Evolutionary conservation across 2,888 invertebrate genomes (phyloP).

Genomic region (Nephrotoma guestfalica): DNA sequence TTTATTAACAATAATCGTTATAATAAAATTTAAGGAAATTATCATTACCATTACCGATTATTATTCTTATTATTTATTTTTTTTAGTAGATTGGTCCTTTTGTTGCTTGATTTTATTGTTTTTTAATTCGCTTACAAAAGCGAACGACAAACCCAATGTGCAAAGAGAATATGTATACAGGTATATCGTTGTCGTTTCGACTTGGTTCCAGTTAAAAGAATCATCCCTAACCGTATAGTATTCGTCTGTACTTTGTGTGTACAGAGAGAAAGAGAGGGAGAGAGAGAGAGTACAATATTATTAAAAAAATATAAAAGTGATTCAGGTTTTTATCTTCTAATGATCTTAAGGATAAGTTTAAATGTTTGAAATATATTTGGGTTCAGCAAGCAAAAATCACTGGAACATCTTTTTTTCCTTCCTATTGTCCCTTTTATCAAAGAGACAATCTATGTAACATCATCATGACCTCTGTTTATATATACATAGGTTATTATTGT

Average conservation of each 20-base stretch:
- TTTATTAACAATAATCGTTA: neutral
- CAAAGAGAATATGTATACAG: neutral
- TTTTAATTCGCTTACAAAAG: neutral
- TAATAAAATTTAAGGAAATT: neutral
- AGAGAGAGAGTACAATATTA: neutral
- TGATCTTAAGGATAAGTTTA: neutral
- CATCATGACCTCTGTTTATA: neutral
- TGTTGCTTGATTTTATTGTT: neutral
- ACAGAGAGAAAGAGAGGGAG: no score
- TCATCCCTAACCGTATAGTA: neutral
- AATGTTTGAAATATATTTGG: neutral
- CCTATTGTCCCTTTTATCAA: neutral
- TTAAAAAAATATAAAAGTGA: neutral
- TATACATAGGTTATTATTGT: neutral
- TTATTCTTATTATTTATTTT: neutral
- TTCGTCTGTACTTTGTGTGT: no score
- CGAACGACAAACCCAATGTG: neutral
- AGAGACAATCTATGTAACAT: neutral
- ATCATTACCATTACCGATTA: neutral
- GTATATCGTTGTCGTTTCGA: neutral
- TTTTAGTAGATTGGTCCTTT: neutral
- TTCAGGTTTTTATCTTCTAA: neutral
- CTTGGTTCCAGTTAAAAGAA: no score
- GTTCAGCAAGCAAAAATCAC: neutral
- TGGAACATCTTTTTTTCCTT: neutral